Conservation (phyloP, 2,113 vertebrate genomes). For the Tupaia tana region DNA sequence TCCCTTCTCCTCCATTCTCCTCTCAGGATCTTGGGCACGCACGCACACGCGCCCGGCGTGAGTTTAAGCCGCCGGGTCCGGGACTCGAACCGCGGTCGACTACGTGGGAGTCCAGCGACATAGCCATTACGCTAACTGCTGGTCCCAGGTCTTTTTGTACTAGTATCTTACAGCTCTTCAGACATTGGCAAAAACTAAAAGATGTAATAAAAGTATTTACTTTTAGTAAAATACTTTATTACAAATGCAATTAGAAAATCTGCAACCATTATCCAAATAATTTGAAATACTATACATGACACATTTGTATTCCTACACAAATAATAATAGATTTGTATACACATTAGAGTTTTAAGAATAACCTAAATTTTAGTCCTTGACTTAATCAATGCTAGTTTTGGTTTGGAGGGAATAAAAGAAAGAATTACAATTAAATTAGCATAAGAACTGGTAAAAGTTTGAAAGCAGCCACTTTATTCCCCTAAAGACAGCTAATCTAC, state of each 20-base stretch:
- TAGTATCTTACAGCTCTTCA: conserved; percentile 14
- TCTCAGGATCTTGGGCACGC: too few relatives aligned
- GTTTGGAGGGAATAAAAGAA: neutral
- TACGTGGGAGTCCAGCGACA: too few relatives aligned
- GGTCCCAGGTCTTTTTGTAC: neutral
- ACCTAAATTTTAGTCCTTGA: neutral
- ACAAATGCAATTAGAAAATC: conserved; percentile 24
- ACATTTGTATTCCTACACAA: conserved; percentile 40
- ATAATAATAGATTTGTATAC: conserved; percentile 20
- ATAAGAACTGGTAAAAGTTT: neutral
- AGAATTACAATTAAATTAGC: neutral
- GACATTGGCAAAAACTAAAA: conserved; percentile 33
- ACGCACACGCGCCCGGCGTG: too few relatives aligned
- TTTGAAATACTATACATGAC: neutral
- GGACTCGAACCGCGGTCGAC: too few relatives aligned
- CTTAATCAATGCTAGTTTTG: neutral
- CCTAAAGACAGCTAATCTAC: neutral
- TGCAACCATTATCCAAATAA: neutral
- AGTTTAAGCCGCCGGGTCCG: too few relatives aligned
- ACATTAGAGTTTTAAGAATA: conserved; percentile 30
- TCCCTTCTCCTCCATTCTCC: too few relatives aligned
- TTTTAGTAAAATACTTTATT: conserved; percentile 52
- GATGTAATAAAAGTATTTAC: conserved; percentile 21
- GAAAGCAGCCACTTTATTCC: neutral
- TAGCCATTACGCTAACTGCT: too few relatives aligned